phyloP scores from a whole-genome alignment of 2,888 invertebrate species.

The Smittia sp. region DNA sequence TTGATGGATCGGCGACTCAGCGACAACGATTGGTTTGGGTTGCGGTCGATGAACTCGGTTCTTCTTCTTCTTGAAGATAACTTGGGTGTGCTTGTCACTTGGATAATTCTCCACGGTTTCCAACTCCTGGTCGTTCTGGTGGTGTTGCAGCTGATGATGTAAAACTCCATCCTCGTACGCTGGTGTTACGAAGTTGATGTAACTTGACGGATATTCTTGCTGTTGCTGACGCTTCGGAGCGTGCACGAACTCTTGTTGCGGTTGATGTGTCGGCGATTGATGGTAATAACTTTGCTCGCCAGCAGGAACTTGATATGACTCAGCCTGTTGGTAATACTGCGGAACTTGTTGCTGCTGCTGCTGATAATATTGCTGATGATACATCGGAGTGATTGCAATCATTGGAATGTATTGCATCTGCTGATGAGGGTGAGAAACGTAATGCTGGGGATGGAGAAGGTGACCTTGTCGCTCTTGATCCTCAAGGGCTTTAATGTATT shows the following conservation, averaged over 20 bases:
- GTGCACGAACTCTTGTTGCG: constrained; percentile 44
- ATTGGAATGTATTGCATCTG: constrained; percentile 33
- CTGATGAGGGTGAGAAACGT: constrained; percentile 31
- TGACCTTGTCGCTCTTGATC: constrained; percentile 46
- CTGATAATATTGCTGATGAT: constrained; percentile 29
- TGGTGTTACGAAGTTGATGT: constrained; percentile 29
- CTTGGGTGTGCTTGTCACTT: constrained; percentile 51
- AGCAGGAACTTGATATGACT: not conserved
- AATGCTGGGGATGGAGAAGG: constrained; percentile 26
- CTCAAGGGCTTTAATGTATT: constrained; percentile 51
- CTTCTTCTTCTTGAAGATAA: constrained; percentile 47
- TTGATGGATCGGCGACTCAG: constrained; percentile 40
- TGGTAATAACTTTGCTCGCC: constrained; percentile 36
- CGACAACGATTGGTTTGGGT: constrained; percentile 33
- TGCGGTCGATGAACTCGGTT: constrained; percentile 18
- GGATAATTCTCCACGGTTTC: constrained; percentile 51
- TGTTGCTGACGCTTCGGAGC: constrained; percentile 50
- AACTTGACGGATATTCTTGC: constrained; percentile 43
- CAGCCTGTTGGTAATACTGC: not conserved
- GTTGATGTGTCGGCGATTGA: constrained; percentile 45
- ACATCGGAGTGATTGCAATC: constrained; percentile 14
- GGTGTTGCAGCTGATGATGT: constrained; percentile 1
- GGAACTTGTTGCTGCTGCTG: constrained; percentile 36
- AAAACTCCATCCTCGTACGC: constrained; percentile 10
- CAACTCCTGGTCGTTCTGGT: constrained; percentile 16